phyloP scores from a whole-genome alignment of 2,797 vertebrate genomes.

The Sardinella longiceps region DNA sequence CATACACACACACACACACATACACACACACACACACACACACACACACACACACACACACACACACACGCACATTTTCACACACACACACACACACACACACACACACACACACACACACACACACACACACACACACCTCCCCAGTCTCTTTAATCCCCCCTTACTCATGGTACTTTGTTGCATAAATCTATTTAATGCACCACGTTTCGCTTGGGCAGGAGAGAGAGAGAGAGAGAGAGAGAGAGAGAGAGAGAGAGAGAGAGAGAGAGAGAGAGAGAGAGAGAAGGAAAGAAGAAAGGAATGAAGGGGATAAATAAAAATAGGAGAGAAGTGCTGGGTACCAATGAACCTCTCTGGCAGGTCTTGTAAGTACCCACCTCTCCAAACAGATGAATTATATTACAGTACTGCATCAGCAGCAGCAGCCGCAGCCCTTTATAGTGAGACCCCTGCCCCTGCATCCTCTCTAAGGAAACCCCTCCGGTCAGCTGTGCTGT shows the following conservation, averaged over 20 bases:
- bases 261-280: background rate
- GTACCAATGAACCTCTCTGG: constrained; percentile 13
- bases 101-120: background rate
- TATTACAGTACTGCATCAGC: too few relatives aligned
- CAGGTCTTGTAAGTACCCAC: constrained; percentile 41
- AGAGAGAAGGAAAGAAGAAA: background rate
- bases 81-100: background rate
- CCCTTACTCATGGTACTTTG: constrained; percentile 68
- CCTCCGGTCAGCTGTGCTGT: too few relatives aligned
- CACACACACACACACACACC: background rate
- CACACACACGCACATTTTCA: background rate
- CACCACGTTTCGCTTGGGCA: constrained; percentile 57
- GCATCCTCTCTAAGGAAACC: background rate
- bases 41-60: background rate
- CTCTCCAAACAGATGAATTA: background rate
- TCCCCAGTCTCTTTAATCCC: constrained; percentile 70
- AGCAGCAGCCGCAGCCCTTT: background rate
- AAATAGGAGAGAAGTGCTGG: background rate
- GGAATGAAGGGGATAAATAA: background rate
- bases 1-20: constrained; percentile 1
- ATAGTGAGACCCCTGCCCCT: background rate
- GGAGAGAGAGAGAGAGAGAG: background rate
- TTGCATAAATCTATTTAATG: constrained; percentile 80
- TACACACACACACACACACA: background rate
- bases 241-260: too few relatives aligned